Evolutionary conservation across 2,888 invertebrate species (phyloP), one percentile per base, ranked within the genome.

Genomic region (Aphrophora alni): DNA sequence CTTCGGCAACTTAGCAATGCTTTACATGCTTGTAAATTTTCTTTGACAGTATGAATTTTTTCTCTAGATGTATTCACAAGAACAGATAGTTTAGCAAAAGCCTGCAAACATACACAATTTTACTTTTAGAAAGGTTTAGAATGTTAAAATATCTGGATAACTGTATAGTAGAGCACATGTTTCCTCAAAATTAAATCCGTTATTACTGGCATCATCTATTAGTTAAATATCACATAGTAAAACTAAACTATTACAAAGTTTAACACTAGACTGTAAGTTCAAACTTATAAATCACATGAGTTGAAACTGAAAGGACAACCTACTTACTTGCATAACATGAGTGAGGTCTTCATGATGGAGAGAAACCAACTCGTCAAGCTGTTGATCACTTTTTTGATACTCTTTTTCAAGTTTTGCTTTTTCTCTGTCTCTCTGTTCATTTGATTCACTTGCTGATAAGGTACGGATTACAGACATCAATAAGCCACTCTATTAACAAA

Each of bases 391-490:
- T 86, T 95, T 93, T 87, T 95, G 95, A 87, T 95, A 98, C 87
- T 98, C 98, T 85, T 95, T 95, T 88, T 99, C 98, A 75, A 99
- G 91, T 87, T 97, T 96, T 0, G 95, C 94, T 87, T 98, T 97
- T 89, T 98, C 98, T 86, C 96, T 93, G 87, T 98, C 96, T 76
- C 96, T 89, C 87, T 98, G 97, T 87, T 97, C 97, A 87, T 96
- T 96, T 4, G 96, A 97, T 88, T 97, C 97, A 89, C 97, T 97
- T 10, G 97, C 95, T 28, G 98, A 98, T 81, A 99, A 89, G 0
- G 98, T 97, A 84, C 98, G 93, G 84, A 99, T 98, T 73, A 99
- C 98, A 81, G 97, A 96, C 93, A 98, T 98, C 85, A 99, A 90
- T 80, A 96, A 90, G 80, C 96, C 95, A 88, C 95, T 95, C 95